phyloP scores from a whole-genome alignment of 2,888 invertebrate species.

The Clitarchus hookeri region DNA sequence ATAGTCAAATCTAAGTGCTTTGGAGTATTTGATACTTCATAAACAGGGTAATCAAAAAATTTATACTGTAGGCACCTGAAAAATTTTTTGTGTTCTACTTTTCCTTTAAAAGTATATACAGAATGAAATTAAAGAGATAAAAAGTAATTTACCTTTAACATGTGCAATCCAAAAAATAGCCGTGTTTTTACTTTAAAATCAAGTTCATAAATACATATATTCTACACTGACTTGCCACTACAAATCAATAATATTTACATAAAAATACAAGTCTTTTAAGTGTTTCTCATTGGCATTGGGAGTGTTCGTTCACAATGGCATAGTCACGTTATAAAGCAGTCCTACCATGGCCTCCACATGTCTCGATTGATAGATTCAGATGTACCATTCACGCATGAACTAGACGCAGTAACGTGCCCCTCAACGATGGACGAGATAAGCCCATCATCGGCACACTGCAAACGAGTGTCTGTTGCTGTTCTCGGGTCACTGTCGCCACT shows the following conservation, averaged over 20 bases:
- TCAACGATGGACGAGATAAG: neutral
- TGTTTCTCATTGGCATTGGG: neutral
- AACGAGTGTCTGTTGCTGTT: neutral
- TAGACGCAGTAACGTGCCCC: neutral
- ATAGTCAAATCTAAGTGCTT: no score
- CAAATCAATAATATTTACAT: neutral
- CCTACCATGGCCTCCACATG: slow-evolving; percentile 37
- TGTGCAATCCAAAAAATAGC: neutral
- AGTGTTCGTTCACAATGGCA: neutral
- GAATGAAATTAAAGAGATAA: neutral
- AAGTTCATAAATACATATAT: neutral
- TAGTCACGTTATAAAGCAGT: neutral
- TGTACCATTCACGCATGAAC: neutral
- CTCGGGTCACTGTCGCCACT: neutral
- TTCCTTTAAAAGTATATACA: neutral
- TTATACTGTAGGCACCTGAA: neutral
- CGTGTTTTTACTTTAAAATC: neutral
- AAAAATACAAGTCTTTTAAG: neutral
- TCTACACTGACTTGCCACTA: no score
- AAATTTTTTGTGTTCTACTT: neutral
- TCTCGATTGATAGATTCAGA: slow-evolving; percentile 20
- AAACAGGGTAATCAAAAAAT: no score
- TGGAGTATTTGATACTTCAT: no score
- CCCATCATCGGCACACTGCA: neutral
- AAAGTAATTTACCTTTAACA: neutral